These are phyloP conservation scores for Drosophila athabasca DNA, from an alignment of 1,140 invertebrate species.

Conservation along the genomic window DNA sequence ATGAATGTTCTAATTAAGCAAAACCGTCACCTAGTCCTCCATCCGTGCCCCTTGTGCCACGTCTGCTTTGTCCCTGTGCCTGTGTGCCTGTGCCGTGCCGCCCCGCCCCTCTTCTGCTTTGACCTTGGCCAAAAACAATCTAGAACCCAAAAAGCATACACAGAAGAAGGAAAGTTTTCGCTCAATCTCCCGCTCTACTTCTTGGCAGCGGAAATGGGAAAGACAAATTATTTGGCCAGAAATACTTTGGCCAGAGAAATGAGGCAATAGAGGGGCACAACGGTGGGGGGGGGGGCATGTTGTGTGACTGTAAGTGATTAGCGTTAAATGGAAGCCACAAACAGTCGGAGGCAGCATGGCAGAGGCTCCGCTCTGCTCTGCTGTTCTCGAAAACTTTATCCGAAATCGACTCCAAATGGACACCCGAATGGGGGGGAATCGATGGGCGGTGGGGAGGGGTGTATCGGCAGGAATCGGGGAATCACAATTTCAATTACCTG, in stretches of 20 bases:
- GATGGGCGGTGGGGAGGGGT: no score
- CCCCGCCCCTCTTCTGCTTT: constrained; percentile 54
- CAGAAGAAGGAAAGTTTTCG: constrained; percentile 23
- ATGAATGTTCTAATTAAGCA: constrained; percentile 83
- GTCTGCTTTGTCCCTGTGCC: constrained; percentile 17
- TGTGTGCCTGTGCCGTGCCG: no score
- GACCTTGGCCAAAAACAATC: constrained; percentile 78
- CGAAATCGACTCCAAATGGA: constrained; percentile 79
- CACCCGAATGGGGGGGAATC: constrained; percentile 14
- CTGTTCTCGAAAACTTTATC: constrained; percentile 69
- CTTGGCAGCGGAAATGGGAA: constrained; percentile 56
- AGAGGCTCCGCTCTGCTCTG: not conserved
- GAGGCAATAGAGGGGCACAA: no score
- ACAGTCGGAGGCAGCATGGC: constrained; percentile 26
- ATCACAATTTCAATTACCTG: constrained; percentile 77
- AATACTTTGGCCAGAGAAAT: constrained; percentile 32
- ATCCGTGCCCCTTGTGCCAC: not conserved
- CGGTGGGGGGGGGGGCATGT: constrained; percentile 11
- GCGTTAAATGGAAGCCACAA: constrained; percentile 73
- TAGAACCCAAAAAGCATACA: not conserved
- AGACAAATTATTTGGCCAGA: constrained; percentile 78
- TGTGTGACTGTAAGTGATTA: constrained; percentile 80
- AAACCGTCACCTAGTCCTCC: constrained; percentile 77
- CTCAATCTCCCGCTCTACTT: not conserved
- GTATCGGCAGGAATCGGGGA: not conserved